Evolutionary conservation across 2,113 vertebrate species (phyloP).

Genomic region (Tetrao urogallus): DNA sequence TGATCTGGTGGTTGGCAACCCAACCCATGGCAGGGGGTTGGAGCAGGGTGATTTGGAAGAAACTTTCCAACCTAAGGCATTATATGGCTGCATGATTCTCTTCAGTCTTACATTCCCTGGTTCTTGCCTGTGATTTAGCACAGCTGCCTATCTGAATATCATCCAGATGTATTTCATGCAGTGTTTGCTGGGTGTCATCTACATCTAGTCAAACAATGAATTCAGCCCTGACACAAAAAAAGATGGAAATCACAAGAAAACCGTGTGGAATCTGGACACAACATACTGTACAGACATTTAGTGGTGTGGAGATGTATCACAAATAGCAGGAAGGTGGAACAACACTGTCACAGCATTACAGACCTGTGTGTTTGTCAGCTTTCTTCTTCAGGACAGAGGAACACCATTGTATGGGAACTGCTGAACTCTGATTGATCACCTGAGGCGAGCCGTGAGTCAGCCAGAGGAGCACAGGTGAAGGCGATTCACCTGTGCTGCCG

Average conservation of each 20-base stretch:
- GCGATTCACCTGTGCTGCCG: too few species aligned
- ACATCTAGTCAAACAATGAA: rapidly evolving
- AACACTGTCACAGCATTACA: neutral
- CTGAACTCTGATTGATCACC: too few species aligned
- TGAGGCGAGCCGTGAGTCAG: too few species aligned
- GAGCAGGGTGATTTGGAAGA: too few species aligned
- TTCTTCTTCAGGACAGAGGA: neutral
- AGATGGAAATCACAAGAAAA: neutral
- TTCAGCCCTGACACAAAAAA: neutral
- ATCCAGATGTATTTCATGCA: rapidly evolving
- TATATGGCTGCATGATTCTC: too few species aligned
- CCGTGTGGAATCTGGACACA: neutral
- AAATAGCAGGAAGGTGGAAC: neutral
- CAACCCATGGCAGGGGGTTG: too few species aligned
- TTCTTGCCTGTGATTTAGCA: rapidly evolving
- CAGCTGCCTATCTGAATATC: neutral
- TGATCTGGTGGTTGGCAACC: too few species aligned
- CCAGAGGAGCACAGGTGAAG: too few species aligned
- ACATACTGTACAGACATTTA: neutral
- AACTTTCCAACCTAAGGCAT: too few species aligned
- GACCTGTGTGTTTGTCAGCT: rapidly evolving
- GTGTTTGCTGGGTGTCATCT: rapidly evolving
- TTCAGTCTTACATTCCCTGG: neutral
- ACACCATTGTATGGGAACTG: neutral
- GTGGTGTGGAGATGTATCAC: neutral